Conservation (phyloP, 2,888 invertebrate species). For the Eupithecia pulchellata region DNA sequence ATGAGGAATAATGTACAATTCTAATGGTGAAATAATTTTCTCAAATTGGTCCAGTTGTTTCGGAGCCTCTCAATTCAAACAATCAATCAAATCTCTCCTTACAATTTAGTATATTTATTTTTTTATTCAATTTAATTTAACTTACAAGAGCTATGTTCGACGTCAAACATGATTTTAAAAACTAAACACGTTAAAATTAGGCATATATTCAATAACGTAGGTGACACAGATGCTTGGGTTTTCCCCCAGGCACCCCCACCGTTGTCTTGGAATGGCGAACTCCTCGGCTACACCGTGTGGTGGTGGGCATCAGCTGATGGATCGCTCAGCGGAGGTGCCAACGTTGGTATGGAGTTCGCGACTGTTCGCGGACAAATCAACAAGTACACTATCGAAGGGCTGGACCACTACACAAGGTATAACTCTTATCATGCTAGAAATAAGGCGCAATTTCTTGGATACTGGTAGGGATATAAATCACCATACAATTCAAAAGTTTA, state of each 20-base stretch:
- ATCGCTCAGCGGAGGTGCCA: slow-evolving; percentile 67
- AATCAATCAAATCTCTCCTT: too few species aligned
- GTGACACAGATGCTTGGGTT: background rate
- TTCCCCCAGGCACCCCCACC: slow-evolving; percentile 86
- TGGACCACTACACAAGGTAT: slow-evolving; percentile 91
- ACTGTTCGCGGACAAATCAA: slow-evolving; percentile 90
- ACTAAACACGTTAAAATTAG: too few species aligned
- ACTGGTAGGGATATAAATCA: background rate
- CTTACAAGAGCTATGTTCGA: too few species aligned
- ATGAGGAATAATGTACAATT: too few species aligned
- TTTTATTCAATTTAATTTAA: too few species aligned
- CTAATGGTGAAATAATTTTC: too few species aligned
- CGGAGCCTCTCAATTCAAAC: too few species aligned
- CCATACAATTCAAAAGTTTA: too few species aligned
- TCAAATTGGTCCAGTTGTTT: too few species aligned
- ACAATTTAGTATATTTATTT: too few species aligned
- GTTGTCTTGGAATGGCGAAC: slow-evolving; percentile 90
- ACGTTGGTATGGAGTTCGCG: slow-evolving; percentile 83
- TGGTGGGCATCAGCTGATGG: slow-evolving; percentile 85
- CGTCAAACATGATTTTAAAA: too few species aligned
- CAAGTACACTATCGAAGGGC: slow-evolving; percentile 88
- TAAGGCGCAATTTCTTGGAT: background rate
- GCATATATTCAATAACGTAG: too few species aligned
- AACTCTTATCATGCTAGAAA: background rate
- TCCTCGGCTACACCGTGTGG: slow-evolving; percentile 91